Conservation (phyloP, 1,140 invertebrate genomes). For the Pseudomyrmex gracilis region DNA sequence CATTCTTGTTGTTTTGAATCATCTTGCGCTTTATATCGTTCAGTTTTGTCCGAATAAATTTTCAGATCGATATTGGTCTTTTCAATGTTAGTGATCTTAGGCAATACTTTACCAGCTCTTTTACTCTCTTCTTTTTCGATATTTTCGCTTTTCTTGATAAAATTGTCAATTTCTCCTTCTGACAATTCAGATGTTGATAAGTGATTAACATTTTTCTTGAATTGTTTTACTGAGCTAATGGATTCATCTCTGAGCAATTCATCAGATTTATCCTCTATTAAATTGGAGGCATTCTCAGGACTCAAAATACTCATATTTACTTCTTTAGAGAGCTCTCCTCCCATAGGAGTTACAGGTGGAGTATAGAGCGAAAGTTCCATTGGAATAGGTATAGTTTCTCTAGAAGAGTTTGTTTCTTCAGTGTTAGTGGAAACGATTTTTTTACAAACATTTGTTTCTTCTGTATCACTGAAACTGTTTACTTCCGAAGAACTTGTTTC, state of each 20-base stretch:
- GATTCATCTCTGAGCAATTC: not conserved
- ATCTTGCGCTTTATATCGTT: not conserved
- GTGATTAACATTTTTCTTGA: not conserved
- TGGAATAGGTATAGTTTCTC: not conserved
- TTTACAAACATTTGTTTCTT: slow-evolving; percentile 32
- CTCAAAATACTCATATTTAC: not conserved
- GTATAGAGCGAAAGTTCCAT: slow-evolving; percentile 25
- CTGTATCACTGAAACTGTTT: slow-evolving; percentile 1
- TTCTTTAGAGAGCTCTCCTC: slow-evolving; percentile 9
- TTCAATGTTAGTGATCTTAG: slow-evolving; percentile 47
- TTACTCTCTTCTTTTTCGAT: not conserved
- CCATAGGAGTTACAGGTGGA: not conserved
- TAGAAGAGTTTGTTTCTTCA: too few relatives aligned
- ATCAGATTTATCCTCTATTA: slow-evolving; percentile 13
- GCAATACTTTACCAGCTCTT: not conserved
- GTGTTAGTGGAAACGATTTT: too few relatives aligned
- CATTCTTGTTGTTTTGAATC: not conserved
- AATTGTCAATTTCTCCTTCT: not conserved
- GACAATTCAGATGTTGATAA: not conserved
- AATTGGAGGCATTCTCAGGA: not conserved
- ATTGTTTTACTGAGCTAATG: not conserved
- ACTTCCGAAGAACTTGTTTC: not conserved
- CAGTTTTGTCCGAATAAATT: not conserved
- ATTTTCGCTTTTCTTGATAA: not conserved
- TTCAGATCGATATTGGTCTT: slow-evolving; percentile 52